Evolutionary conservation across 1,140 invertebrate genomes (phyloP).

Genomic region (Penaeus chinensis): DNA sequence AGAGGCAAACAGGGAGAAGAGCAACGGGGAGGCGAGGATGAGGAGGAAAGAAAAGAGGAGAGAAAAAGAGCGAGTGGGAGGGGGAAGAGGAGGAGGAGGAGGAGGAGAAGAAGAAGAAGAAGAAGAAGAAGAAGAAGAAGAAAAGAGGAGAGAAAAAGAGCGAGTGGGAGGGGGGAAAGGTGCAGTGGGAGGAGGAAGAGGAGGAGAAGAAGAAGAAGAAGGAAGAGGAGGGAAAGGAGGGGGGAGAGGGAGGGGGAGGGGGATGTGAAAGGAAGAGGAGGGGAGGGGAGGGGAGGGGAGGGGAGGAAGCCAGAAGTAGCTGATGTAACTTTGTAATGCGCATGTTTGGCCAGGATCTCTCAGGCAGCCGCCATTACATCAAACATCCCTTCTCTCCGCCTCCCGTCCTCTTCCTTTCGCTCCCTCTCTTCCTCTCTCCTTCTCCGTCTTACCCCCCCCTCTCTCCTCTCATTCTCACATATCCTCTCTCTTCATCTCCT

Average conservation of each 20-base stretch:
- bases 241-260: neutral
- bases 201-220: neutral
- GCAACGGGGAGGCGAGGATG: neutral
- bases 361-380: neutral
- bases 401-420: neutral
- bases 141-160: neutral
- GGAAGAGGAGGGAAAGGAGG: neutral
- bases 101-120: no score
- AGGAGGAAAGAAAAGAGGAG: neutral
- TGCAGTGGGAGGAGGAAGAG: neutral
- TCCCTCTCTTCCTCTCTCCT: neutral
- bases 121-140: no score
- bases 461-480: neutral
- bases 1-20: neutral
- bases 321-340: neutral
- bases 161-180: neutral
- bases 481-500: neutral
- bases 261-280: neutral
- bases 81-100: neutral
- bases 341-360: neutral
- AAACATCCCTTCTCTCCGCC: neutral
- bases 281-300: neutral
- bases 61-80: no score
- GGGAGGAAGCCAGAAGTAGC: neutral
- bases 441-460: neutral